These are phyloP conservation scores for Dryoscopus gambensis DNA, from an alignment of 2,113 vertebrate species.

Conservation along the genomic window DNA sequence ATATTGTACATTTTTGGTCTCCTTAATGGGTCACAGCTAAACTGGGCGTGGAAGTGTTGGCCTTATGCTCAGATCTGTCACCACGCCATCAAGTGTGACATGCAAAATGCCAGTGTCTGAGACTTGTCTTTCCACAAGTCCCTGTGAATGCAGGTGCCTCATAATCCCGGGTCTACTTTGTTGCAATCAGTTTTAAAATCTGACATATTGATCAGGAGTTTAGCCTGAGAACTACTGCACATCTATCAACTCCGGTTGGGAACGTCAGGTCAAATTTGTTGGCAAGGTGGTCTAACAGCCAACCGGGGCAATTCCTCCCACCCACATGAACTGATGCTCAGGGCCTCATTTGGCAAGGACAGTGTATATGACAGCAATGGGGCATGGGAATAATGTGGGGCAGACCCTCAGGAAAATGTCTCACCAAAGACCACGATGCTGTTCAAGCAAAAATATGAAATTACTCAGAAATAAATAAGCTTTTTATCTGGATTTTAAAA, in stretches of 20 bases:
- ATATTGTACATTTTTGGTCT: slow-evolving; percentile 60
- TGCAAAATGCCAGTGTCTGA: slow-evolving; percentile 7
- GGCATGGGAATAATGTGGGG: not conserved
- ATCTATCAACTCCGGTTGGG: slow-evolving; percentile 58
- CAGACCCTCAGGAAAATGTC: not conserved
- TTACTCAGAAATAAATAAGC: not conserved
- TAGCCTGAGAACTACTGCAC: slow-evolving; percentile 70
- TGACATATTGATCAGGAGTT: slow-evolving; percentile 79
- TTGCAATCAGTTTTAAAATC: slow-evolving; percentile 73
- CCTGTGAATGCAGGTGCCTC: slow-evolving; percentile 20
- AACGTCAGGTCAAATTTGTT: slow-evolving; percentile 64
- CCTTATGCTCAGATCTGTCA: slow-evolving; percentile 34
- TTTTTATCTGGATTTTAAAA: not conserved
- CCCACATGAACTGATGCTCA: not conserved
- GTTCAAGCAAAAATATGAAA: not conserved
- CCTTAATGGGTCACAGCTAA: slow-evolving; percentile 59
- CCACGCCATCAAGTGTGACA: not conserved
- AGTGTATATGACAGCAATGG: not conserved
- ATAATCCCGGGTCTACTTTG: slow-evolving; percentile 45
- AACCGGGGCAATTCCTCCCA: not conserved
- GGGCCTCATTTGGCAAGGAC: not conserved
- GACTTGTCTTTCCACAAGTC: slow-evolving; percentile 14
- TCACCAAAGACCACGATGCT: rapidly evolving
- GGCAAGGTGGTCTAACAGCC: slow-evolving; percentile 39
- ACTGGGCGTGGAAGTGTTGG: not conserved